Conservation (phyloP, 2,113 vertebrate genomes). For the Thalassoma bifasciatum region DNA sequence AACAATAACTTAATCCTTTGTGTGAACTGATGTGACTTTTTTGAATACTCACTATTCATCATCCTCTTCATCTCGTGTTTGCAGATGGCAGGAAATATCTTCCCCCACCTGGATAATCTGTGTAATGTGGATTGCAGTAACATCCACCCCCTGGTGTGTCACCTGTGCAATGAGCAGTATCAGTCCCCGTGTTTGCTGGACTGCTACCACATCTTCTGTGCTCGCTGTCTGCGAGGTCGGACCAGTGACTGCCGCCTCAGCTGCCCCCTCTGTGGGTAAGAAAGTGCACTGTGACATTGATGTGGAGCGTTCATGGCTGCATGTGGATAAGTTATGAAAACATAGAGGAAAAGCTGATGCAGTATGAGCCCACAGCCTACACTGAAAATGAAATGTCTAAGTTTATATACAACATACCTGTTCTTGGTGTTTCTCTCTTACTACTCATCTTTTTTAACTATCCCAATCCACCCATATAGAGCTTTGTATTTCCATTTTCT, state of each 20-base stretch:
- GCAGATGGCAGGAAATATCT: conserved; percentile 91
- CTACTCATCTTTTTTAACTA: too few relatives aligned
- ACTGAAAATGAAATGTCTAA: too few relatives aligned
- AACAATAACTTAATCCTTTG: not conserved
- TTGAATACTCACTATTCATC: not conserved
- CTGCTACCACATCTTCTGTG: conserved; percentile 94
- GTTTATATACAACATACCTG: too few relatives aligned
- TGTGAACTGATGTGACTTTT: conserved; percentile 1
- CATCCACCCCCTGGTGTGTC: conserved; percentile 90
- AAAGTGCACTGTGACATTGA: conserved; percentile 17
- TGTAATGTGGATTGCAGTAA: conserved; percentile 83
- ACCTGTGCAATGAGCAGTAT: conserved; percentile 90
- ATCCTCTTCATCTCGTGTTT: not conserved
- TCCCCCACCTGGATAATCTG: conserved; percentile 81
- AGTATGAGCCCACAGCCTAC: too few relatives aligned
- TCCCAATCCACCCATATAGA: too few relatives aligned
- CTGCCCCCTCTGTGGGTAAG: conserved; percentile 93
- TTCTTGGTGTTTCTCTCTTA: too few relatives aligned
- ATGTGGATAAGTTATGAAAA: not conserved
- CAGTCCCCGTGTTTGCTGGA: conserved; percentile 91
- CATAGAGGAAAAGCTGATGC: too few relatives aligned
- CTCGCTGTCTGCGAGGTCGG: conserved; percentile 88
- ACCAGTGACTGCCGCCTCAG: conserved; percentile 83
- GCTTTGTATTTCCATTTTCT: too few relatives aligned
- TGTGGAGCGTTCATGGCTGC: not conserved